Conservation (phyloP, 2,888 invertebrate genomes). For the Catocala fraxini region DNA sequence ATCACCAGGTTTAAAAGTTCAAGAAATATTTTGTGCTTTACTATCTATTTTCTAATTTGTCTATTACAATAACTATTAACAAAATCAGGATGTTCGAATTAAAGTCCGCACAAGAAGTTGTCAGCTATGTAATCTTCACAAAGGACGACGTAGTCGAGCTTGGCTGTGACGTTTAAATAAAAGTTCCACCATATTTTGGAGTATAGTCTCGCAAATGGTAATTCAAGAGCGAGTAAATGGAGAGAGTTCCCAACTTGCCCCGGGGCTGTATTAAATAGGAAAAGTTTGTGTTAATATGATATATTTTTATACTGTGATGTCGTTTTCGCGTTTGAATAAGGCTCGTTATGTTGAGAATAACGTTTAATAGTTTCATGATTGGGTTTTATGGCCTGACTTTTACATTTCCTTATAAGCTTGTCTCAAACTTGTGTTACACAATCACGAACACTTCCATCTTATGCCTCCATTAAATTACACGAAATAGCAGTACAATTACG, state of each 20-base stretch:
- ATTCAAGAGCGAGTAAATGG: conserved; percentile 56
- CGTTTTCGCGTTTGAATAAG: conserved; percentile 39
- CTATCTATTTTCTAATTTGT: no score
- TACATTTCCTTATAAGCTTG: background rate
- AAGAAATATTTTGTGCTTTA: no score
- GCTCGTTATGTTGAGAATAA: conserved; percentile 9
- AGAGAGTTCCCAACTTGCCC: conserved; percentile 55
- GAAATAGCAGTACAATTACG: conserved; percentile 1
- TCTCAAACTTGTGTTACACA: background rate
- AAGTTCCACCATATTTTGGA: conserved; percentile 55
- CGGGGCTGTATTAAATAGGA: conserved; percentile 62
- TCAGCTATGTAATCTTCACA: conserved; percentile 22
- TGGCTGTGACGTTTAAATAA: conserved; percentile 58
- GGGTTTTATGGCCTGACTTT: conserved; percentile 10
- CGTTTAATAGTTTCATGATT: conserved; percentile 15
- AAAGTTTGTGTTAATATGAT: conserved; percentile 65
- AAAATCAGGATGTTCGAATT: conserved; percentile 7
- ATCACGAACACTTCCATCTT: background rate
- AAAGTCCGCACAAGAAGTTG: conserved; percentile 16
- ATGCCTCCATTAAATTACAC: background rate
- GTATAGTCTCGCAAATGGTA: conserved; percentile 57
- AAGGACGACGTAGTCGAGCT: conserved; percentile 30
- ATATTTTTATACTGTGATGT: conserved; percentile 58
- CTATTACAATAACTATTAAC: background rate
- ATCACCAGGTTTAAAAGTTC: no score